Evolutionary conservation across 2,797 vertebrate genomes (phyloP).

Genomic region (Poliocrania exsul): DNA sequence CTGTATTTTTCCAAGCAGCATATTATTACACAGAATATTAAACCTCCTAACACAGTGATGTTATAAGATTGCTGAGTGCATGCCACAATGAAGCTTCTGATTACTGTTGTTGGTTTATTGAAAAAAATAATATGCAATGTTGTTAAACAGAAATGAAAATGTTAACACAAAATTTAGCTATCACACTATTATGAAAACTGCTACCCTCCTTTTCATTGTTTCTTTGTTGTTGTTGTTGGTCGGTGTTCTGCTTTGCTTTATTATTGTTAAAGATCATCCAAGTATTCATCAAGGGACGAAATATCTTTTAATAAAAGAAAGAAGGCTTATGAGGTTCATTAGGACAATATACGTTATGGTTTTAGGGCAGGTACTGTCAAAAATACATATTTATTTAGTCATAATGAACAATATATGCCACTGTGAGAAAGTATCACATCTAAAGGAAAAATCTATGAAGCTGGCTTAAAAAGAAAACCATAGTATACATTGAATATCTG

Average conservation of each 20-base stretch:
- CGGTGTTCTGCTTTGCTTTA: not conserved
- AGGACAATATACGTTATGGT: not conserved
- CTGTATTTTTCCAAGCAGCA: not conserved
- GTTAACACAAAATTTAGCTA: not conserved
- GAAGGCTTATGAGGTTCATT: not conserved
- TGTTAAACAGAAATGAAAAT: not conserved
- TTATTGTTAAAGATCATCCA: not conserved
- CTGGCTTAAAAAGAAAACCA: not conserved
- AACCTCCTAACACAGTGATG: not conserved
- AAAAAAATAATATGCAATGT: not conserved
- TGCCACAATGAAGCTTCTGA: not conserved
- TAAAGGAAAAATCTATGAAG: not conserved
- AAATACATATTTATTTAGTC: not conserved
- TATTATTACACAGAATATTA: not conserved
- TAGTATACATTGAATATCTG: constrained; percentile 20
- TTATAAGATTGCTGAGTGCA: not conserved
- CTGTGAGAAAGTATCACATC: not conserved
- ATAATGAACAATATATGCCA: not conserved
- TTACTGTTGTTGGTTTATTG: not conserved
- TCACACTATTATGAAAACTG: not conserved
- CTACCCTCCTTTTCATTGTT: not conserved
- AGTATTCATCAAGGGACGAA: not conserved
- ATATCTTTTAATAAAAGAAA: not conserved
- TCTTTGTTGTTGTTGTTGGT: not conserved
- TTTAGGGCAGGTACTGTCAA: not conserved